These are phyloP conservation scores for Folsomia candida DNA, from an alignment of 2,888 invertebrate genomes.

Conservation along the genomic window DNA sequence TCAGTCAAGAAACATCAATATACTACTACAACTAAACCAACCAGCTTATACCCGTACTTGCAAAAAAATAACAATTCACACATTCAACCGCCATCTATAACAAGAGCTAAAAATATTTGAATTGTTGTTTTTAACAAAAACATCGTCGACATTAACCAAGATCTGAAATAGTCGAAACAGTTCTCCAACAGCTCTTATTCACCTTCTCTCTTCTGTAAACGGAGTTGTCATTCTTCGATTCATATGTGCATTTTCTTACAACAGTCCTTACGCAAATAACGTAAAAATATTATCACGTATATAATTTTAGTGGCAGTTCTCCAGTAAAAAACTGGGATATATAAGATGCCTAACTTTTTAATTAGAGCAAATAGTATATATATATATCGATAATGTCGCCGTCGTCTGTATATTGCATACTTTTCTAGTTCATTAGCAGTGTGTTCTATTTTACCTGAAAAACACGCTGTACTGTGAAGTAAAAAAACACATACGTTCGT, in stretches of 20 bases:
- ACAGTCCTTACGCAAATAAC: not conserved
- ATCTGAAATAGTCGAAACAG: not conserved
- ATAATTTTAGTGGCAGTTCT: not conserved
- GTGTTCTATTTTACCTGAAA: not conserved
- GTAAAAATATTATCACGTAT: not conserved
- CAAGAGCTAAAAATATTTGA: not conserved
- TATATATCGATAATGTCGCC: too few species aligned
- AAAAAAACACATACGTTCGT: not conserved
- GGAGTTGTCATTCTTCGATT: not conserved
- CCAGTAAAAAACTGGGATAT: not conserved
- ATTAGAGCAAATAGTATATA: too few species aligned
- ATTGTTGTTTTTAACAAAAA: not conserved
- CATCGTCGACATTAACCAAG: not conserved
- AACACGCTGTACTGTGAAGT: not conserved
- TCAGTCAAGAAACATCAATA: not conserved
- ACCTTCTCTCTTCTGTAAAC: constrained; percentile 16
- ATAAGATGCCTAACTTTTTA: too few species aligned
- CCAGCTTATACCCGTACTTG: not conserved
- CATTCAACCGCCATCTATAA: not conserved
- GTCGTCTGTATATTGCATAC: too few species aligned
- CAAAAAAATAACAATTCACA: not conserved
- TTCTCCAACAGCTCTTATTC: constrained; percentile 22
- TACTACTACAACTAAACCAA: too few species aligned
- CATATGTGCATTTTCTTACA: not conserved
- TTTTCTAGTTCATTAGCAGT: not conserved